Percentiles rank a stretch among this genome's conserved stretches.
These are phyloP conservation scores for Hippasteria phrygiana DNA, from an alignment of 53 echinoderm and acorn worm genomes.

Conservation along the genomic window DNA sequence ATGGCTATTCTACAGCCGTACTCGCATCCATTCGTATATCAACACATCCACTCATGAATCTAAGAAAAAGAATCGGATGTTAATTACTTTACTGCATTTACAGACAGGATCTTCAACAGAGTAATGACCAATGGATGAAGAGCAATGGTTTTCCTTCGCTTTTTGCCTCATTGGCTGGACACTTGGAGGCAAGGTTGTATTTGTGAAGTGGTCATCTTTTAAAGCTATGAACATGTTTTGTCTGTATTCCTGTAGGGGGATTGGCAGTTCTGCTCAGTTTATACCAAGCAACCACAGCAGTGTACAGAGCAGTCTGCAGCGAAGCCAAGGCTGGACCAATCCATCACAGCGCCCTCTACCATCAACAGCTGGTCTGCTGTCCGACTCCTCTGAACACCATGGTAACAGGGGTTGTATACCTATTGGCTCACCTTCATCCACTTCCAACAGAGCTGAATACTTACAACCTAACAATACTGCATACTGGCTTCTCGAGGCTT, in stretches of 20 bases:
- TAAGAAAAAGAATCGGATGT: no score
- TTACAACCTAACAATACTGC: conserved; percentile 67
- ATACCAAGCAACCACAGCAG: conserved; percentile 59
- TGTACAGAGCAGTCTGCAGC: conserved; percentile 55
- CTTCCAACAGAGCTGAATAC: conserved; percentile 53
- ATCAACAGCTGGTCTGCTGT: conserved; percentile 44
- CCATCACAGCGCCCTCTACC: conserved; percentile 68
- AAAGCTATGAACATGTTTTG: no score
- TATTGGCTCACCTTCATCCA: conserved; percentile 61
- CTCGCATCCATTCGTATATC: no score
- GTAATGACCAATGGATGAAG: no score
- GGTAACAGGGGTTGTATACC: conserved; percentile 72
- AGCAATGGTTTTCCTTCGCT: no score
- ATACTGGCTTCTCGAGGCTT: conserved; percentile 63
- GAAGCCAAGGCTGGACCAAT: conserved; percentile 56
- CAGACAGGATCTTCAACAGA: no score
- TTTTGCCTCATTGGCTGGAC: no score
- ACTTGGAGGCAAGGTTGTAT: no score
- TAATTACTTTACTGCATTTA: no score
- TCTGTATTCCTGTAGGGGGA: conserved; percentile 30
- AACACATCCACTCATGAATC: no score
- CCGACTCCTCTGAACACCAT: conserved; percentile 64
- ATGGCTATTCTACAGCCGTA: no score
- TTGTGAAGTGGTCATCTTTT: no score
- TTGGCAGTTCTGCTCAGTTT: conserved; percentile 45